Percentiles rank a stretch among this genome's conserved stretches.
Conservation (phyloP, 2,113 vertebrate species). For the Heptranchias perlo region DNA sequence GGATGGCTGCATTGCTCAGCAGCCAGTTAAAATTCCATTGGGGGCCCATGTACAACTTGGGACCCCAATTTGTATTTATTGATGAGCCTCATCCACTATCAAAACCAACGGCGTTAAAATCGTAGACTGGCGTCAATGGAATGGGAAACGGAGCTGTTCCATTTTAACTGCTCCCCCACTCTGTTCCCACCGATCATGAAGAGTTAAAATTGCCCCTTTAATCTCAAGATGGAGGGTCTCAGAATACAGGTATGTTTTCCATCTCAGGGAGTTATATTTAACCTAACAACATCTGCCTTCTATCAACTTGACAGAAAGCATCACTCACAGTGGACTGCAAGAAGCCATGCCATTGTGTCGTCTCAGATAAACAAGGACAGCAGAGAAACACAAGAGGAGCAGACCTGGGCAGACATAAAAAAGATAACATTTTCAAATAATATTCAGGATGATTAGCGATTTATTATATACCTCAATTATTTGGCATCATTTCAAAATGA, state of each 20-base stretch:
- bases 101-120: no score
- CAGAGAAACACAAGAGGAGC: neutral
- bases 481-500: neutral
- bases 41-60: no score
- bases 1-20: no score
- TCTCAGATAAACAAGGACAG: neutral
- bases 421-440: neutral
- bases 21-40: no score
- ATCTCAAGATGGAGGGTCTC: neutral
- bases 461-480: neutral
- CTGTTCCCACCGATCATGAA: neutral
- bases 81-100: no score
- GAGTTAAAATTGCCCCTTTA: neutral
- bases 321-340: neutral
- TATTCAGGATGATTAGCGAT: neutral
- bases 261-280: neutral
- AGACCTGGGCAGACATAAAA: neutral
- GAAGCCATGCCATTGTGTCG: neutral
- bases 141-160: no score
- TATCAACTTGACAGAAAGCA: neutral
- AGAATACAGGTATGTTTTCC: neutral
- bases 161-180: no score
- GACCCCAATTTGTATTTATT: no score
- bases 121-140: no score
- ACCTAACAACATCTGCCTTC: neutral